Evolutionary conservation across 2,888 invertebrate genomes (phyloP).

Genomic region (Caenorhabditis uteleia): DNA sequence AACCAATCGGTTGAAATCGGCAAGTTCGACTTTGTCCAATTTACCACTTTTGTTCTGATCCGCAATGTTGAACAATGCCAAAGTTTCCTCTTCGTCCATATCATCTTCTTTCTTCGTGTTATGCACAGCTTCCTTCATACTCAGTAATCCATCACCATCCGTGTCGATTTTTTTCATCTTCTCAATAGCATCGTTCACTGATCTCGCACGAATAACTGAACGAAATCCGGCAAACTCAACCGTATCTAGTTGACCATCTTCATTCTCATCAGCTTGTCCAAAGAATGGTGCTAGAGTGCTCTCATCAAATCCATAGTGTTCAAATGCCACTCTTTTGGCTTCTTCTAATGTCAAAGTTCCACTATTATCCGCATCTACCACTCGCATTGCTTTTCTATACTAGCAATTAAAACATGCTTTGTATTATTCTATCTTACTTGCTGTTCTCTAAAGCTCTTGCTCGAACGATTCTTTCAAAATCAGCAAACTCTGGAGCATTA

Average conservation of each 20-base stretch:
- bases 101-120: slow-evolving; percentile 64
- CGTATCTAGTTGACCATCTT: slow-evolving; percentile 64
- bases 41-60: slow-evolving; percentile 65
- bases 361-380: slow-evolving; percentile 66
- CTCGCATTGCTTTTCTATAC: slow-evolving; percentile 40
- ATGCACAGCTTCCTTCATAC: slow-evolving; percentile 58
- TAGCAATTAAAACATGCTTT: background rate
- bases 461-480: slow-evolving; percentile 64
- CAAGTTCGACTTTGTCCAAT: slow-evolving; percentile 66
- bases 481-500: slow-evolving; percentile 68
- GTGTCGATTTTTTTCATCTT: slow-evolving; percentile 46
- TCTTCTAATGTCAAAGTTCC: slow-evolving; percentile 65
- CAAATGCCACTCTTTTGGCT: slow-evolving; percentile 66
- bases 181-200: slow-evolving; percentile 52
- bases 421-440: slow-evolving; percentile 50
- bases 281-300: slow-evolving; percentile 63
- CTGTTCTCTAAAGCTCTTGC: slow-evolving; percentile 65
- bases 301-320: slow-evolving; percentile 60
- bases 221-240: slow-evolving; percentile 68
- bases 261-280: slow-evolving; percentile 68
- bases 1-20: slow-evolving; percentile 66
- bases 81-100: slow-evolving; percentile 61
- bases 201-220: slow-evolving; percentile 50
- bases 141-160: slow-evolving; percentile 57
- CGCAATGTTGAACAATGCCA: slow-evolving; percentile 64